These are phyloP conservation scores for Petrocephalus schoutedeni DNA, from an alignment of 2,797 vertebrate genomes.

Conservation along the genomic window DNA sequence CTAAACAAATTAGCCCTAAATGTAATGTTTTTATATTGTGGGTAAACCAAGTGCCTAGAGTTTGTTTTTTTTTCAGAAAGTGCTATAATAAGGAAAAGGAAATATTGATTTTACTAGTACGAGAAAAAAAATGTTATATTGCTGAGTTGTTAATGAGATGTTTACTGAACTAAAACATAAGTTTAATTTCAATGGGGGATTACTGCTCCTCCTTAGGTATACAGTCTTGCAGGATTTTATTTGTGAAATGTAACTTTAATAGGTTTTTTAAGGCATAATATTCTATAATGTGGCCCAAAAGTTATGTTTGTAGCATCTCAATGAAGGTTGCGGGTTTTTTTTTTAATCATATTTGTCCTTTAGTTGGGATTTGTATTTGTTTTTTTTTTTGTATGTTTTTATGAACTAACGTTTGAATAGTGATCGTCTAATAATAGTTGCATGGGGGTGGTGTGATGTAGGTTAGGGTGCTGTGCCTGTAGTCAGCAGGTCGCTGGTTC, in stretches of 20 bases:
- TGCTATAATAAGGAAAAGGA: background rate
- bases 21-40: background rate
- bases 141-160: background rate
- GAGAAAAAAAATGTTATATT: background rate
- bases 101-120: background rate
- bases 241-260: background rate
- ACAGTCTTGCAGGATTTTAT: background rate
- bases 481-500: background rate
- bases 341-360: background rate
- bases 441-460: background rate
- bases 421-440: background rate
- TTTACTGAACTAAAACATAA: slow-evolving; percentile 12
- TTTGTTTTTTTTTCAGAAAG: background rate
- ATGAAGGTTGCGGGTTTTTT: background rate
- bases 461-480: background rate
- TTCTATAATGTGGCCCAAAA: background rate
- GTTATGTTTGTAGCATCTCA: background rate
- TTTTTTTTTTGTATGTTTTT: background rate
- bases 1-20: background rate
- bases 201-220: background rate
- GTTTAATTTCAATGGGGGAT: background rate
- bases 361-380: background rate
- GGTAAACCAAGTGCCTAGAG: background rate
- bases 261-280: background rate
- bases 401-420: background rate